Evolutionary conservation across 2,888 invertebrate species (phyloP).

Genomic region (Nasonia oneida): DNA sequence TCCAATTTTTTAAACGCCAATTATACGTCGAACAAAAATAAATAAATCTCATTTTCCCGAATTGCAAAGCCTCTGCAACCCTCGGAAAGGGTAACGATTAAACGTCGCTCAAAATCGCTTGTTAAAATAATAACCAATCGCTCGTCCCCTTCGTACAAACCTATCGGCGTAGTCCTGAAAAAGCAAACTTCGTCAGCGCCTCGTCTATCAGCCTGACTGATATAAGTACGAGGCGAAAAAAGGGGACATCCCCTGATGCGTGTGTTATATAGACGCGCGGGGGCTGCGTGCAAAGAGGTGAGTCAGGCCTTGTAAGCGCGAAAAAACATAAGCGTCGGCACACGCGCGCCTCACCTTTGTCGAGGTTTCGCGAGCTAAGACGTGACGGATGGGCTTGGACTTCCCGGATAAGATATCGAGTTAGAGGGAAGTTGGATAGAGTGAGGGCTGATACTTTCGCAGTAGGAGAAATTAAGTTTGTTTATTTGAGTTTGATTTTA

Average conservation of each 20-base stretch:
- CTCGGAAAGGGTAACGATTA: too few species aligned
- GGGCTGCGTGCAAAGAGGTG: slow-evolving; percentile 12
- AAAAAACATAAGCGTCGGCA: not conserved
- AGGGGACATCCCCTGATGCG: not conserved
- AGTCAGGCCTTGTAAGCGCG: not conserved
- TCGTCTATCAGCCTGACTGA: not conserved
- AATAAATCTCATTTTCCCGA: too few species aligned
- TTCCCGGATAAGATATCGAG: not conserved
- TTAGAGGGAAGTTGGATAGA: not conserved
- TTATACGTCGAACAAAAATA: not conserved
- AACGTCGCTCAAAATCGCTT: not conserved
- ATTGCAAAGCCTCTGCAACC: too few species aligned
- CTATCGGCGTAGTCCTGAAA: not conserved
- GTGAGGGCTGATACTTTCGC: not conserved
- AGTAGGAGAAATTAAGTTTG: not conserved
- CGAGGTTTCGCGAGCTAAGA: not conserved
- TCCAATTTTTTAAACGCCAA: not conserved
- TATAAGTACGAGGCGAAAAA: not conserved
- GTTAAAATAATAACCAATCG: not conserved
- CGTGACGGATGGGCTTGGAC: not conserved
- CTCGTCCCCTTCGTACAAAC: not conserved
- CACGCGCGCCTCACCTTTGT: not conserved
- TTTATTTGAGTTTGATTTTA: not conserved
- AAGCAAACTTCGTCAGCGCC: slow-evolving; percentile 3
- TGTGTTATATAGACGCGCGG: not conserved